phyloP scores from a whole-genome alignment of 2,797 vertebrate species.

The Esox lucius region DNA sequence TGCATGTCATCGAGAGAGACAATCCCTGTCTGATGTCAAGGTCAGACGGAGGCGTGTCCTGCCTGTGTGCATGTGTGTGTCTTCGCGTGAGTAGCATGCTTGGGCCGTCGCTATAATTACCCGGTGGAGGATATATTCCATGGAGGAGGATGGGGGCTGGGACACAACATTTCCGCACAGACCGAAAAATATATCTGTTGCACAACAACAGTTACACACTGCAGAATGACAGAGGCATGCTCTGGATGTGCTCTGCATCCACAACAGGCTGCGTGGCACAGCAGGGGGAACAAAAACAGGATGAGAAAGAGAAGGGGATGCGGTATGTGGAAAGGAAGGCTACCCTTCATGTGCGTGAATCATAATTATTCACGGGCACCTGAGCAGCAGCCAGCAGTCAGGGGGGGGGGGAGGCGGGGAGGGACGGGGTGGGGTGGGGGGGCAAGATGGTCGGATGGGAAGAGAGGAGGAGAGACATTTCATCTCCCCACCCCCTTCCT shows the following conservation, averaged over 20 bases:
- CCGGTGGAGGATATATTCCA: constrained; percentile 21
- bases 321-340: neutral
- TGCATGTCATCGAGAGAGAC: constrained; percentile 46
- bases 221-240: constrained; percentile 41
- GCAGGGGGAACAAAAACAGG: neutral
- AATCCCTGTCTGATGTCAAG: constrained; percentile 61
- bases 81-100: constrained; percentile 25
- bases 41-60: constrained; percentile 66
- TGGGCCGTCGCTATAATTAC: constrained; percentile 49
- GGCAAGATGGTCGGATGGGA: constrained; percentile 54
- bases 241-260: constrained; percentile 13
- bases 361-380: constrained; percentile 60
- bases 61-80: constrained; percentile 14
- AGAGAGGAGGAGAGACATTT: constrained; percentile 47
- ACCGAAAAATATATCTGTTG: constrained; percentile 24
- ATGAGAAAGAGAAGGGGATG: neutral
- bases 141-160: constrained; percentile 7
- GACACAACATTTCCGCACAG: neutral
- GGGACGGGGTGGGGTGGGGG: constrained; percentile 11
- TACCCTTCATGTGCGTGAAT: constrained; percentile 19
- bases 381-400: constrained; percentile 43
- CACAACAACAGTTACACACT: constrained; percentile 31
- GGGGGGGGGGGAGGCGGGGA: constrained; percentile 31
- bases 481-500: constrained; percentile 33
- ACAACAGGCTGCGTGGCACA: neutral